Evolutionary conservation across 2,113 vertebrate species (phyloP).

Genomic region (Megatriorchis doriae): DNA sequence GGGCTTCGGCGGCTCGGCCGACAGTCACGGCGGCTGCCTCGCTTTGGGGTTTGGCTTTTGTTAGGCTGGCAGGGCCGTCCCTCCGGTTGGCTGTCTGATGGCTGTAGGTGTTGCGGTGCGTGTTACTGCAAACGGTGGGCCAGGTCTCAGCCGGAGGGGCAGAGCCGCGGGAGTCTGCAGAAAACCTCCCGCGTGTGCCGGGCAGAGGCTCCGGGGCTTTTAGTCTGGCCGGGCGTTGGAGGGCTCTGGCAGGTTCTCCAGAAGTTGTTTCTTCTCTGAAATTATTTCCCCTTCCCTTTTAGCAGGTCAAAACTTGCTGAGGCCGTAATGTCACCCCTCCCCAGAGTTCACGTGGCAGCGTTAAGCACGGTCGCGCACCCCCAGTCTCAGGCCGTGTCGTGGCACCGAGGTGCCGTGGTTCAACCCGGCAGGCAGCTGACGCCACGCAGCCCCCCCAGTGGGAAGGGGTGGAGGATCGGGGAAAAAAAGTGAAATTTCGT

Average conservation of each 20-base stretch:
- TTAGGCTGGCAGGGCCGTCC: neutral
- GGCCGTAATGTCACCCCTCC: neutral
- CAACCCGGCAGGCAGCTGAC: too few species aligned
- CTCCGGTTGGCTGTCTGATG: too few species aligned
- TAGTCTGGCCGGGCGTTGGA: neutral
- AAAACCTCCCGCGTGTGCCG: neutral
- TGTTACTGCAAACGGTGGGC: too few species aligned
- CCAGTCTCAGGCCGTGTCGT: neutral
- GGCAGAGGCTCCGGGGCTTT: neutral
- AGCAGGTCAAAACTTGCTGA: neutral
- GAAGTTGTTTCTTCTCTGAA: neutral
- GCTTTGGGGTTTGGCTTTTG: neutral
- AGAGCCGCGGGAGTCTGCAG: accelerated
- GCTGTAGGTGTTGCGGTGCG: too few species aligned
- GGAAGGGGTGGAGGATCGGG: too few species aligned
- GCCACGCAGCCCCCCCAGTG: too few species aligned
- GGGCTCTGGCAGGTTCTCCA: neutral
- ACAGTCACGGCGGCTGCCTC: accelerated
- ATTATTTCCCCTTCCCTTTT: neutral
- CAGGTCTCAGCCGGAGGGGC: too few species aligned
- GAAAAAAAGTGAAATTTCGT: too few species aligned
- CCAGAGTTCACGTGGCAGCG: neutral
- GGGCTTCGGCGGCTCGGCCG: neutral
- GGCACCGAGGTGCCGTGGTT: too few species aligned
- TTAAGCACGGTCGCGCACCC: too few species aligned